A percentile compares a stretch with the other conserved stretches of the same genome.
phyloP scores from a whole-genome alignment of 2,888 invertebrate genomes.

The Ariolimax columbianus region DNA sequence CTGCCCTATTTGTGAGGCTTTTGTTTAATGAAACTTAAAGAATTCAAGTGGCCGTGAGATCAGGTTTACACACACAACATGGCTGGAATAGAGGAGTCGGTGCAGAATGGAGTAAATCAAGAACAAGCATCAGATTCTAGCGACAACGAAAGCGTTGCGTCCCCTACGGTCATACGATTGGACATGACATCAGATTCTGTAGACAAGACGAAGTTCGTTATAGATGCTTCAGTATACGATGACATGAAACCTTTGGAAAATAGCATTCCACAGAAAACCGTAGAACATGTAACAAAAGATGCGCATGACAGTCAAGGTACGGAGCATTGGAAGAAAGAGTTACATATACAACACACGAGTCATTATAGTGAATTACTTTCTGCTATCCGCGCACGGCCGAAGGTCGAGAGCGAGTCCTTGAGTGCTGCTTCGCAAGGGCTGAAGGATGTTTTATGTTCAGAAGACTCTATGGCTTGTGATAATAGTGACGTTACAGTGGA shows the following conservation, averaged over 20 bases:
- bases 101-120: background rate
- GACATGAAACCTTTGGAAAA: background rate
- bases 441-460: background rate
- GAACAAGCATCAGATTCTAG: background rate
- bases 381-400: background rate
- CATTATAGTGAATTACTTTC: background rate
- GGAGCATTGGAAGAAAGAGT: background rate
- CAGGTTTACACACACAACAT: background rate
- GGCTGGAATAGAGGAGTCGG: background rate
- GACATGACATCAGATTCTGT: background rate
- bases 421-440: background rate
- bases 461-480: background rate
- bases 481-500: background rate
- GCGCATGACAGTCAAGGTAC: background rate
- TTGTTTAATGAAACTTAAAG: background rate
- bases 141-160: background rate
- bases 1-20: background rate
- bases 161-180: background rate
- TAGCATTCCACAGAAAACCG: background rate
- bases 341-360: background rate
- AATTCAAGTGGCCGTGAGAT: background rate
- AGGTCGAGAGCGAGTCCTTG: background rate
- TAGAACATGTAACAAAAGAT: background rate
- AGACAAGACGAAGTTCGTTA: background rate
- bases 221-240: background rate